Evolutionary conservation across 2,113 vertebrate species (phyloP).

Genomic region (Sigmodon hispidus): DNA sequence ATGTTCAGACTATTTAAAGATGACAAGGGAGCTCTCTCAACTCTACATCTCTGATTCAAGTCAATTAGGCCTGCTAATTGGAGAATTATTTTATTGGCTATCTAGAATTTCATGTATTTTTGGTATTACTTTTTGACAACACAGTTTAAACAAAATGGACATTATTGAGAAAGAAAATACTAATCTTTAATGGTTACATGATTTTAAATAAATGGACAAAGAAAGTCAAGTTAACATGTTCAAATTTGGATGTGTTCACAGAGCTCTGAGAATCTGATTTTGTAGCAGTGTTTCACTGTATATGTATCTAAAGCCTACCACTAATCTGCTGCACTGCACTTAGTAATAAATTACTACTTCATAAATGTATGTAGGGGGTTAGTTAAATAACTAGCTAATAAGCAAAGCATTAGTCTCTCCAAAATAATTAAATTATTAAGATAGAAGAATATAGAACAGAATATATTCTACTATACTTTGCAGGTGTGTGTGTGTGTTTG

Average conservation of each 20-base stretch:
- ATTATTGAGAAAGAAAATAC: too few relatives aligned
- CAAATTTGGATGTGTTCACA: background rate
- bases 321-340: background rate
- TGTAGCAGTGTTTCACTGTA: background rate
- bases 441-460: background rate
- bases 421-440: background rate
- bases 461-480: accelerated
- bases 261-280: background rate
- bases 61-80: accelerated
- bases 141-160: background rate
- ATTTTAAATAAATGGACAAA: background rate
- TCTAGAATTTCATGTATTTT: background rate
- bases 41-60: background rate
- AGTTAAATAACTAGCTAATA: background rate
- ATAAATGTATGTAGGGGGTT: background rate
- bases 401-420: background rate
- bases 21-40: too few relatives aligned
- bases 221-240: background rate
- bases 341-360: background rate
- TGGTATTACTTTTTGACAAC: background rate
- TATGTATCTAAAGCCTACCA: background rate
- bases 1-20: background rate
- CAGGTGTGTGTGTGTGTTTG: too few relatives aligned
- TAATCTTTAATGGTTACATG: background rate
- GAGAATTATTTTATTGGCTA: background rate